Evolutionary conservation across 2,113 vertebrate species (phyloP).

Genomic region (Cryptotis parvus): DNA sequence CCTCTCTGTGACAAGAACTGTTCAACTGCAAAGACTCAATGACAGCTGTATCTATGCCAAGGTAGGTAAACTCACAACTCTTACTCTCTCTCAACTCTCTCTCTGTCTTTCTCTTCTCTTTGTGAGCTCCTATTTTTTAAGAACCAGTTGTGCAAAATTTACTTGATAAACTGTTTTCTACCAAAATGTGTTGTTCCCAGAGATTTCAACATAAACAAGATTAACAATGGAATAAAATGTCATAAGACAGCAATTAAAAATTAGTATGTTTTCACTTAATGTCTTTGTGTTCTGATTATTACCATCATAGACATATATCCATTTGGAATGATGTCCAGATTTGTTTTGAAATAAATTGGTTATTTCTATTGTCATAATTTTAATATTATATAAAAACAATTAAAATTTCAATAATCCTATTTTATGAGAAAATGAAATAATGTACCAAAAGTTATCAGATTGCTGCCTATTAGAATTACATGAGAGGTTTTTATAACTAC

Average conservation of each 20-base stretch:
- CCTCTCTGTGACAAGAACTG: constrained; percentile 97
- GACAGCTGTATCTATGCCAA: constrained; percentile 98
- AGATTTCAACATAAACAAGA: not conserved
- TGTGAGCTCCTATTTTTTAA: not conserved
- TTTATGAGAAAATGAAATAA: not conserved
- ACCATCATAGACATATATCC: not conserved
- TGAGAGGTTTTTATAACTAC: not conserved
- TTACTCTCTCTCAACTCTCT: too few species aligned
- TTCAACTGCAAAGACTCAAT: constrained; percentile 93
- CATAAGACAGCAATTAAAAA: not conserved
- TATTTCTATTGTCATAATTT: constrained; percentile 19
- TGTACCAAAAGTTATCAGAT: not conserved
- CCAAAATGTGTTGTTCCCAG: not conserved
- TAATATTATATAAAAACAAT: not conserved
- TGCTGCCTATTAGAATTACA: not conserved
- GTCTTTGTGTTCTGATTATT: not conserved
- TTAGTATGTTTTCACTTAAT: not conserved
- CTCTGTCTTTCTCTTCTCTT: too few species aligned
- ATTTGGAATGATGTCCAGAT: not conserved
- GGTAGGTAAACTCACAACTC: constrained; percentile 84
- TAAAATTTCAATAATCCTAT: constrained; percentile 32
- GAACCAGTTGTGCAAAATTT: not conserved
- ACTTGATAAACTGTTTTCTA: not conserved
- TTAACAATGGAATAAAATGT: not conserved
- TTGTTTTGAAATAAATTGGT: not conserved